Conservation (phyloP, 2,888 invertebrate genomes). For the Eilema depressum region DNA sequence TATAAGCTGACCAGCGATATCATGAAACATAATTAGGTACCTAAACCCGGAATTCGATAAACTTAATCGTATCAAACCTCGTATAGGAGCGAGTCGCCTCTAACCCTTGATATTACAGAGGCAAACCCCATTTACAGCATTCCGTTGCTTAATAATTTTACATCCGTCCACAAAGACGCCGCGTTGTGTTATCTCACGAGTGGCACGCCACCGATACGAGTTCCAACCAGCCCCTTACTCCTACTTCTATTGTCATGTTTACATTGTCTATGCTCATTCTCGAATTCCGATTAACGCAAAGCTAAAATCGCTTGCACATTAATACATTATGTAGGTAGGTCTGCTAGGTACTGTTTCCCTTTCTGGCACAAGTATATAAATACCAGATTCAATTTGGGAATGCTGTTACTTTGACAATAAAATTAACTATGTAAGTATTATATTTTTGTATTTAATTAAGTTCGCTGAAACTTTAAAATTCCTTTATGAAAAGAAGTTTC, state of each 20-base stretch:
- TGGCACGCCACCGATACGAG: slow-evolving; percentile 83
- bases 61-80: slow-evolving; percentile 63
- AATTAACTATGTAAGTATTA: slow-evolving; percentile 34
- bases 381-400: slow-evolving; percentile 40
- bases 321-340: slow-evolving; percentile 41
- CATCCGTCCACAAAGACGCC: slow-evolving; percentile 81
- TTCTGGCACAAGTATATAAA: slow-evolving; percentile 38
- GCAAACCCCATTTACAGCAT: slow-evolving; percentile 71
- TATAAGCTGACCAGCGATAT: slow-evolving; percentile 40
- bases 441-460: slow-evolving; percentile 58
- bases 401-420: slow-evolving; percentile 37
- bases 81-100: slow-evolving; percentile 56
- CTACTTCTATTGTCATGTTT: slow-evolving; percentile 83
- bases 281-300: slow-evolving; percentile 81
- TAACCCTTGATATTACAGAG: slow-evolving; percentile 68
- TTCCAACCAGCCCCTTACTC: slow-evolving; percentile 72
- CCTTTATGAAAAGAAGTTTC: slow-evolving; percentile 57
- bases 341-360: slow-evolving; percentile 40
- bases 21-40: slow-evolving; percentile 56
- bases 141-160: slow-evolving; percentile 82
- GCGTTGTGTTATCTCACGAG: slow-evolving; percentile 80
- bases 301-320: slow-evolving; percentile 67
- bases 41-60: slow-evolving; percentile 60
- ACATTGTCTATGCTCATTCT: slow-evolving; percentile 85
- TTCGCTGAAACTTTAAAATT: slow-evolving; percentile 55